Percentiles rank a stretch among this genome's conserved stretches.
Conservation (phyloP, 2,888 invertebrate species). For the Eledone cirrhosa region DNA sequence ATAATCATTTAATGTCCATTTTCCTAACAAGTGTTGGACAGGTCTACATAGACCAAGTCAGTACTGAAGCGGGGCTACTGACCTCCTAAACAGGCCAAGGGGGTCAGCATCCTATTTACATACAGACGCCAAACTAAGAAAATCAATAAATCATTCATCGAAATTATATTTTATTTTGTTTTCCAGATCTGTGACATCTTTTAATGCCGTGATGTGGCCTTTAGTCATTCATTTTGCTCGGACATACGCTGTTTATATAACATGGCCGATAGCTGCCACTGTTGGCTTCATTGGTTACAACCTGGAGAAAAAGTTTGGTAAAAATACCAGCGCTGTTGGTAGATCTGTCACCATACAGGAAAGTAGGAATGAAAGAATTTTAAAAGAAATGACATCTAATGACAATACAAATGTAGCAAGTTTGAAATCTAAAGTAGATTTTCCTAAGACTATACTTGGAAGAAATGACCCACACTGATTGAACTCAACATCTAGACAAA, state of each 20-base stretch:
- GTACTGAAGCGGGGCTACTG: too few relatives aligned
- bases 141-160: not conserved
- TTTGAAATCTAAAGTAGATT: conserved; percentile 73
- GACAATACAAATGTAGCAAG: conserved; percentile 73
- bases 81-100: too few relatives aligned
- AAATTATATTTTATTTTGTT: not conserved
- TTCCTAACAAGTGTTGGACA: too few relatives aligned
- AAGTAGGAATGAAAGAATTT: conserved; percentile 76
- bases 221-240: conserved; percentile 75
- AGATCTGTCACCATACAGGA: conserved; percentile 75
- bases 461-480: conserved; percentile 58
- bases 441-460: conserved; percentile 69
- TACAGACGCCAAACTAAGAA: not conserved
- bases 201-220: conserved; percentile 77
- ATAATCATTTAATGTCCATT: too few relatives aligned
- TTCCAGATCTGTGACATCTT: too few relatives aligned
- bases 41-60: too few relatives aligned
- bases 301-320: conserved; percentile 72
- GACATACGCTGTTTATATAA: conserved; percentile 81
- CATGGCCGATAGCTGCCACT: conserved; percentile 82
- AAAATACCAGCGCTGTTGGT: conserved; percentile 68
- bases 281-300: conserved; percentile 89
- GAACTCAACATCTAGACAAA: too few relatives aligned
- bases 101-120: too few relatives aligned
- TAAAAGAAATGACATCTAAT: conserved; percentile 69